These are phyloP conservation scores for Indicator maculatus DNA, from an alignment of 2,113 vertebrate genomes.

Conservation along the genomic window DNA sequence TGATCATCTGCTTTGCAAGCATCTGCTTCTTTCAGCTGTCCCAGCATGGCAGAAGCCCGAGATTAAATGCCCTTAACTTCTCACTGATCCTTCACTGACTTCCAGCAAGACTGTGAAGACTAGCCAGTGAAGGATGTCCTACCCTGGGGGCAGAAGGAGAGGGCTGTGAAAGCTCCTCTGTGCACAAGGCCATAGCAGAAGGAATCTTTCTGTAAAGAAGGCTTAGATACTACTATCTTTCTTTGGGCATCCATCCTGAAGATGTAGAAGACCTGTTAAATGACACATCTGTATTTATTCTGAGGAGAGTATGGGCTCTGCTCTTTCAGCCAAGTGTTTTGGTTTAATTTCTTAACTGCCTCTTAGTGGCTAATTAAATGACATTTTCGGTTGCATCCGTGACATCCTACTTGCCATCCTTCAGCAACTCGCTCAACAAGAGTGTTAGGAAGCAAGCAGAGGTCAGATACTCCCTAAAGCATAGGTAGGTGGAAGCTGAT, in stretches of 20 bases:
- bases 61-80: neutral
- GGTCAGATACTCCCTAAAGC: neutral
- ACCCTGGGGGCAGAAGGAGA: neutral
- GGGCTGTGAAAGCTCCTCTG: neutral
- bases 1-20: neutral
- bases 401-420: neutral
- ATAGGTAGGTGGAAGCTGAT: neutral
- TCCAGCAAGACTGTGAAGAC: neutral
- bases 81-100: fast-evolving
- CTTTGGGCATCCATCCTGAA: neutral
- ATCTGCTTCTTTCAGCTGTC: neutral
- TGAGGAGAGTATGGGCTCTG: neutral
- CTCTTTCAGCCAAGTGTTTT: neutral
- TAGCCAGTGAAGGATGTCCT: neutral
- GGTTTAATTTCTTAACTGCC: neutral
- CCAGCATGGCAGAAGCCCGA: neutral
- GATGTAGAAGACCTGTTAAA: neutral
- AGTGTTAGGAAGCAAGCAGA: neutral
- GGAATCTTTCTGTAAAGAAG: neutral
- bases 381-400: neutral
- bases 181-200: neutral
- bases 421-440: neutral
- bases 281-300: neutral
- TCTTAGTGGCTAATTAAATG: neutral
- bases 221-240: neutral